Conservation (phyloP, 2,113 vertebrate species). For the Calyptomena viridis region DNA sequence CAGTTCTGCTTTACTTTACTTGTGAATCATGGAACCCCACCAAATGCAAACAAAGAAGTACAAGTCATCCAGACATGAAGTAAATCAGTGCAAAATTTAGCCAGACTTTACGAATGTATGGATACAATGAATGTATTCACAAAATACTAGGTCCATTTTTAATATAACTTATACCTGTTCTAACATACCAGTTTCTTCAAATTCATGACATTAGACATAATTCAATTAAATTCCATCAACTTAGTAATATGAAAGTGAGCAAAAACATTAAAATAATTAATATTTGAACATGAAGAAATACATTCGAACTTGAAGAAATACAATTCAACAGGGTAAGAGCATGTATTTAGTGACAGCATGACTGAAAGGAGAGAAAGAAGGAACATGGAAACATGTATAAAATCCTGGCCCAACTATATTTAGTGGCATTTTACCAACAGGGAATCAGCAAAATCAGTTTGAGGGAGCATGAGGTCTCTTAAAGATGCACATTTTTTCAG, state of each 20-base stretch:
- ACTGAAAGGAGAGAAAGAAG: background rate
- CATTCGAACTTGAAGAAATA: background rate
- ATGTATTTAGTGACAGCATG: background rate
- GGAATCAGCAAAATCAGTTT: background rate
- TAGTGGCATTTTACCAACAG: background rate
- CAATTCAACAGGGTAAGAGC: background rate
- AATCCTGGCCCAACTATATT: background rate
- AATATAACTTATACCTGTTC: background rate
- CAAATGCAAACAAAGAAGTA: background rate
- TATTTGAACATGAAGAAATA: background rate
- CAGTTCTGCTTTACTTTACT: background rate
- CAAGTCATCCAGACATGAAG: background rate
- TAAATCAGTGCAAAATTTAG: background rate
- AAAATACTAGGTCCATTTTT: background rate
- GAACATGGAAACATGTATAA: background rate
- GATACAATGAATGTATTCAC: background rate
- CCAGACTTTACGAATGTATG: background rate
- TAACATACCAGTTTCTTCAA: background rate
- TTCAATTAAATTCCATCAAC: background rate
- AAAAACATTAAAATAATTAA: background rate
- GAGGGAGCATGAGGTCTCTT: background rate
- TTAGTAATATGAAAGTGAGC: background rate
- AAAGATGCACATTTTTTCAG: background rate
- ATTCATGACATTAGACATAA: background rate
- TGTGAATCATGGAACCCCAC: background rate